Base-by-base conservation (phyloP, 2,888 invertebrate genomes). In the Dicranocentrus wangi region DNA sequence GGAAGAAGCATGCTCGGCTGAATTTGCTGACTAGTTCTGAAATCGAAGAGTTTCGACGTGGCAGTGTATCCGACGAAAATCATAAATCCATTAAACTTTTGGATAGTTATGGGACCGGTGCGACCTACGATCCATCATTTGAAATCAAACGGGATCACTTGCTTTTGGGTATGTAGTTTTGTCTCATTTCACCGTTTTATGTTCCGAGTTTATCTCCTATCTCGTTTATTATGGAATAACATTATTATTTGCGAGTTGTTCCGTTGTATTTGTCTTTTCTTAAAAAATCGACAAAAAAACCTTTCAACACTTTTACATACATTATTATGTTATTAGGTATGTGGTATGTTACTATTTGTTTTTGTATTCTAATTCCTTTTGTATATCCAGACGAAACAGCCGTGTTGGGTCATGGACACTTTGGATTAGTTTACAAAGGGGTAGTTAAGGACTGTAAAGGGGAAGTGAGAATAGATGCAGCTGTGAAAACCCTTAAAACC, bases 401-500 rank as follows among this genome's bases (percentile, higher is more conserved):
- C 15, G 72, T 83, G 13, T 47, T 83, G 60, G 83, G 83, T 51
- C 75, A 71, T 60, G 83, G 83, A 19, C 82, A 83, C 53, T 82
- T 83, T 65, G 83, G 83, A 8, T 23, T 82, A 13, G 83, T 83
- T 19, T 70, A 82, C 55, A 83, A 82, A 73, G 83, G 83, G 27
- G 32, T 79, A 21, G 75, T 82, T 17, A 82, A 76, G 43, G 79
- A 79, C 63, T 25, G 65, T 17, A 76, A 80, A 51, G 61, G 42
- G 27, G 66, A 66, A 43, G 63, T 71, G 28, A 51, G 65, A 72
- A 71, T 71, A n/a, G 80, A 82, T 25, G 83, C 82, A 13, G 83
- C 82, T 28, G 82, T 83, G 28, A 83, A 83, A 82, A 83, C 83
- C 13, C 58, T 83, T 5, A 83, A 82, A 61, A 82, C 82, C 15